Conservation (phyloP, 2,113 vertebrate species). For the Tor tambroides region DNA sequence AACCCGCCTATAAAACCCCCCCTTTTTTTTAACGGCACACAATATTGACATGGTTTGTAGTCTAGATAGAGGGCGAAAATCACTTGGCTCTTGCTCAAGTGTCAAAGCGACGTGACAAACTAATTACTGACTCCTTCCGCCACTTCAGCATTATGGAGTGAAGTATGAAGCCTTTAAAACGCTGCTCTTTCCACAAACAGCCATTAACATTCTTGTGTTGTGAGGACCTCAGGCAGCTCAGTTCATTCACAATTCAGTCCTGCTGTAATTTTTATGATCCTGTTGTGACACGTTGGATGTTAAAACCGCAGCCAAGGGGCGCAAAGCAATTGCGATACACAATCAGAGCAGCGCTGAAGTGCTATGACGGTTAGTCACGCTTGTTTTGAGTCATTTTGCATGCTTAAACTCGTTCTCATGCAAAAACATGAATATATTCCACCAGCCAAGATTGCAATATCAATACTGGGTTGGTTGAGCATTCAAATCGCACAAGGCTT, state of each 20-base stretch:
- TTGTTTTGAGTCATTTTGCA: neutral
- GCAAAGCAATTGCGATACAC: neutral
- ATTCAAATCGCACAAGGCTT: neutral
- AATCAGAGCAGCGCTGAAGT: neutral
- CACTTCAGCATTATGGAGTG: neutral
- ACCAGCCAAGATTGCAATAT: neutral
- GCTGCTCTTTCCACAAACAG: conserved; percentile 9
- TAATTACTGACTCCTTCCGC: neutral
- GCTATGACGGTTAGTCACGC: neutral
- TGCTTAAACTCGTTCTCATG: neutral
- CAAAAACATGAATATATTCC: neutral
- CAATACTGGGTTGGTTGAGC: neutral
- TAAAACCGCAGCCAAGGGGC: neutral
- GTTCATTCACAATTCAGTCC: conserved; percentile 25
- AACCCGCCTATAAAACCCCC: neutral
- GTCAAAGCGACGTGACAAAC: neutral
- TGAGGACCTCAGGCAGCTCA: conserved; percentile 22
- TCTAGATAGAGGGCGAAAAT: neutral
- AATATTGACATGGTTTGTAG: neutral
- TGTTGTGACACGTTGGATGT: neutral
- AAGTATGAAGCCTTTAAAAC: neutral
- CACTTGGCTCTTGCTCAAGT: neutral
- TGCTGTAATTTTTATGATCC: conserved; percentile 13
- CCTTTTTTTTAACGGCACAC: neutral
- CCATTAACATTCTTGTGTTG: conserved; percentile 38